Evolutionary conservation across 2,888 invertebrate genomes (phyloP).

Genomic region (Pilophorus perplexus): DNA sequence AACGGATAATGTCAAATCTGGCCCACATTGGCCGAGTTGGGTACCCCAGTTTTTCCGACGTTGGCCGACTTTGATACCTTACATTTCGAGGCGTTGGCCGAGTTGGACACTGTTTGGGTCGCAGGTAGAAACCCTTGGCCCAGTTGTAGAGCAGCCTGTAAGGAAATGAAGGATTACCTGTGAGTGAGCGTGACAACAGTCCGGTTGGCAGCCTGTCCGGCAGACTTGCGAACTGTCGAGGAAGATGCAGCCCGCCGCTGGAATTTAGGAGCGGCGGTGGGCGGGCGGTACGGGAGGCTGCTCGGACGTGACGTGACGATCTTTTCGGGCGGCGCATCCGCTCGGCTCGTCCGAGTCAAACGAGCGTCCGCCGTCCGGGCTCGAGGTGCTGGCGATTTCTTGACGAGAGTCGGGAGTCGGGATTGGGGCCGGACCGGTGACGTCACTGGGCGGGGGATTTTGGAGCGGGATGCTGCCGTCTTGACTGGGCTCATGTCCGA

Average conservation of each 20-base stretch:
- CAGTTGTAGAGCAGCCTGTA: no score
- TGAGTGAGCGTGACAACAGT: constrained; percentile 69
- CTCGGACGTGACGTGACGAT: constrained; percentile 59
- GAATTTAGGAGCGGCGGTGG: constrained; percentile 48
- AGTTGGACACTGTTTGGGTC: no score
- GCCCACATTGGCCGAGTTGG: no score
- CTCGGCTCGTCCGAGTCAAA: constrained; percentile 41
- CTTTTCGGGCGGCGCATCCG: constrained; percentile 43
- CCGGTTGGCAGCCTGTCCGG: background rate
- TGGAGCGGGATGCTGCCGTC: constrained; percentile 54
- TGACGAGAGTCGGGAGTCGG: constrained; percentile 40
- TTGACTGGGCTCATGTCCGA: constrained; percentile 49
- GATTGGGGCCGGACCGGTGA: constrained; percentile 66
- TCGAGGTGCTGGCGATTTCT: background rate
- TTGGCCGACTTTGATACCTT: no score
- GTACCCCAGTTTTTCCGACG: no score
- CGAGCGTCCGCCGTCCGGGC: constrained; percentile 30
- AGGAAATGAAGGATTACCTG: no score
- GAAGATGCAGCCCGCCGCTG: constrained; percentile 66
- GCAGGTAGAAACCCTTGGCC: no score
- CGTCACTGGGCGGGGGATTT: constrained; percentile 71
- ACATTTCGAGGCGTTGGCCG: no score
- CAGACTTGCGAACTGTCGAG: constrained; percentile 57
- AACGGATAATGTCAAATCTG: no score
- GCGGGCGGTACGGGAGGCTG: constrained; percentile 65